phyloP scores from a whole-genome alignment of 2,113 vertebrate genomes.

The Ivindomyrus marchei region DNA sequence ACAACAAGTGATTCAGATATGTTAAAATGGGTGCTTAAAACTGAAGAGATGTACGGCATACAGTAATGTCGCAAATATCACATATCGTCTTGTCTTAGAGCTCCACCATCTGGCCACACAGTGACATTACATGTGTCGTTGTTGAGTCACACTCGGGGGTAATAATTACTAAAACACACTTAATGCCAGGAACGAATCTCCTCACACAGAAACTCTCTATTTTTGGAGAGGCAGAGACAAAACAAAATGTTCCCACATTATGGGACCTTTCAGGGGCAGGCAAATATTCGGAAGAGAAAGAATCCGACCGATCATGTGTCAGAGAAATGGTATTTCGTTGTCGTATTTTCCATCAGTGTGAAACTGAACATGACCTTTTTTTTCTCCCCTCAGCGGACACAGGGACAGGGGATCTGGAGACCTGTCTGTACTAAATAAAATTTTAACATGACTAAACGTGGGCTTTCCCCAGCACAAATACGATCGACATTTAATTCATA shows the following conservation, averaged over 20 bases:
- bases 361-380: background rate
- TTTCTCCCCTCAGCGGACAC: background rate
- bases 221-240: background rate
- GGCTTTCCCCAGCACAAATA: too few species aligned
- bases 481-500: background rate
- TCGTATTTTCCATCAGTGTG: background rate
- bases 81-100: constrained; percentile 41
- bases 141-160: background rate
- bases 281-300: background rate
- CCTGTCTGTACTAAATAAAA: background rate
- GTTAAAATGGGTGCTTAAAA: background rate
- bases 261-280: background rate
- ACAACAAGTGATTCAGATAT: background rate
- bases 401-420: background rate
- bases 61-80: background rate
- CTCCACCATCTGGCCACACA: constrained; percentile 48
- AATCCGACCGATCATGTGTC: background rate
- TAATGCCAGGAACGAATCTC: background rate
- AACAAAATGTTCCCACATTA: background rate
- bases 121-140: constrained; percentile 35
- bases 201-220: background rate
- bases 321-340: background rate
- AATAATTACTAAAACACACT: background rate
- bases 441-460: background rate
- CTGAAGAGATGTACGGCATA: background rate